Conservation (phyloP, 2,888 invertebrate genomes). For the Baronia brevicornis region DNA sequence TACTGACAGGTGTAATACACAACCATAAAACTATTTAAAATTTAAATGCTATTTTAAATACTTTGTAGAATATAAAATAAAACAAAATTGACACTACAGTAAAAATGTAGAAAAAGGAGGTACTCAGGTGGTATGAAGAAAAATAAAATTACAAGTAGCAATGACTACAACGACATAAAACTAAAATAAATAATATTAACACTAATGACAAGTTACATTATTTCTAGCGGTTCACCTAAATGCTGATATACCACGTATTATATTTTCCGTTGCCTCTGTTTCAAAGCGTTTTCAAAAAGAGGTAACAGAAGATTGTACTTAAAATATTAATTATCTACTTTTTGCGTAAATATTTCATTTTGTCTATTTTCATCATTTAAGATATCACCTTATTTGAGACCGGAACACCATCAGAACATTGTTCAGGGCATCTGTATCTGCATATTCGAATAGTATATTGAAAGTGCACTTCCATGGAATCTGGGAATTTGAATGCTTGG, state of each 20-base stretch:
- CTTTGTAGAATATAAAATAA: conserved; percentile 34
- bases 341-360: conserved; percentile 53
- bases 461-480: conserved; percentile 97
- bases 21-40: too few relatives aligned
- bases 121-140: conserved; percentile 69
- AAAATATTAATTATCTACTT: conserved; percentile 24
- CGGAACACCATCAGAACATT: conserved; percentile 84
- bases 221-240: conserved; percentile 68
- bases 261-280: conserved; percentile 71
- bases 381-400: too few relatives aligned
- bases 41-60: too few relatives aligned
- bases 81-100: conserved; percentile 38
- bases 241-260: conserved; percentile 50
- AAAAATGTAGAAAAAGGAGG: conserved; percentile 57
- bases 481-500: conserved; percentile 97
- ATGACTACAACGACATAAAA: conserved; percentile 58
- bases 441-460: conserved; percentile 97
- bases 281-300: conserved; percentile 55
- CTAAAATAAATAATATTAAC: conserved; percentile 72
- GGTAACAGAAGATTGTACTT: conserved; percentile 74
- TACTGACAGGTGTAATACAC: too few relatives aligned
- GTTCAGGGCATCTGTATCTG: conserved; percentile 93
- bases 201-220: conserved; percentile 75
- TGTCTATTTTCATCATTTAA: too few relatives aligned
- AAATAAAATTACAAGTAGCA: conserved; percentile 58